Evolutionary conservation across 2,888 invertebrate species (phyloP), one percentile per base, ranked within the genome.

Genomic region (Acronicta psi): DNA sequence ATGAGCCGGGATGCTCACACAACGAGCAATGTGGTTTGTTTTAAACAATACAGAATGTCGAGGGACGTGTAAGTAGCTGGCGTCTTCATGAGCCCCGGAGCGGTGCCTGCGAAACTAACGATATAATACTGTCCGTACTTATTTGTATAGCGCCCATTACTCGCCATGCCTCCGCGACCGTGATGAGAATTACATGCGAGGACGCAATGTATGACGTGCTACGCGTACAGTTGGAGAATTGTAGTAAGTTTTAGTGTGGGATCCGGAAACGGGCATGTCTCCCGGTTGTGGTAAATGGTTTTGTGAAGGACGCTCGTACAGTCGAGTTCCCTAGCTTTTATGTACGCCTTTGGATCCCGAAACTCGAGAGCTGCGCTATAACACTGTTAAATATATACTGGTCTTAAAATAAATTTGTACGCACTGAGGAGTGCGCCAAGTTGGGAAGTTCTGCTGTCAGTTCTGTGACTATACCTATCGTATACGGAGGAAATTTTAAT

Each of bases 11-110:
- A 58, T 57, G 60, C 79, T 77, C 74, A 79, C 76, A 69, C 60
- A 73, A 72, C 80, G 69, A 80, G 87, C 86, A 83, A 85, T 87
- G 85, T 82, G 82, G 79, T 84, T 80, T 81, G 80, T 83, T 81
- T 76, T 77, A 82, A 84, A 86, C 87, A 88, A 86, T 83, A 81
- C 75, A 54, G 58, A 47, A 64, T 57, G 66, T 73, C 73, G 69
- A 66, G 70, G 47, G 71, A 73, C 68, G 64, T 77, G 67, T 79
- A 78, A 82, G 82, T 81, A 80, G 80, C 78, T 77, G 54, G 72
- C 73, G 77, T 78, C 76, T 81, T 82, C 78, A 80, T 69, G 77
- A 79, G 73, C 55, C 76, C 63, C 60, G 57, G 56, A 74, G 67
- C 73, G 50, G 58, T 58, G 59, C 20, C 40, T 40, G 45, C 47